phyloP scores from a whole-genome alignment of 2,797 vertebrate genomes.

The Atherinosoma microstoma region DNA sequence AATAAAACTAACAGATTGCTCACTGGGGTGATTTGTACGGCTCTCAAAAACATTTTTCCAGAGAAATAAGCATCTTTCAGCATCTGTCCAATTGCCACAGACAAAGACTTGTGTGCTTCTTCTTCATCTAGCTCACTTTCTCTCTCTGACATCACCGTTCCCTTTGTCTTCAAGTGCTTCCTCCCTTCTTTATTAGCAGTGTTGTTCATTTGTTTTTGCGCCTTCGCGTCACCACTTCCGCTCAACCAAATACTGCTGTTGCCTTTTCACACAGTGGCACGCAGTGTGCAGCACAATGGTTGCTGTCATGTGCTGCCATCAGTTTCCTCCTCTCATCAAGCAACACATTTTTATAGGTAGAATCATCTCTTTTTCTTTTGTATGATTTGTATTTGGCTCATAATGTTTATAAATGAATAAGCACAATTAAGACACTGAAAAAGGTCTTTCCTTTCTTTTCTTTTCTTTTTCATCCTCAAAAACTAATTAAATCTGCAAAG shows the following conservation, averaged over 20 bases:
- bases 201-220: constrained; percentile 54
- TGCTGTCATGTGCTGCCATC: constrained; percentile 34
- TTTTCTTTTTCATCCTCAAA: not conserved
- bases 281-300: constrained; percentile 41
- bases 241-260: constrained; percentile 64
- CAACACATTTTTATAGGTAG: constrained; percentile 3
- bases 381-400: not conserved
- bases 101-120: constrained; percentile 44
- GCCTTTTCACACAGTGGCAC: constrained; percentile 48
- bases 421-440: not conserved
- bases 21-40: constrained; percentile 16
- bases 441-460: not conserved
- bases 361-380: not conserved
- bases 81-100: constrained; percentile 32
- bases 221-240: constrained; percentile 75
- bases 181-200: constrained; percentile 38
- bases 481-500: not conserved
- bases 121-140: constrained; percentile 33
- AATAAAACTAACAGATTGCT: constrained; percentile 36
- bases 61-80: constrained; percentile 42
- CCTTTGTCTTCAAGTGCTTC: constrained; percentile 53
- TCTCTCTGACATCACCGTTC: constrained; percentile 41
- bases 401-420: not conserved
- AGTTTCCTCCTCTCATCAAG: constrained; percentile 43
- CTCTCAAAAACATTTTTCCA: constrained; percentile 4